Percentiles rank a stretch among this genome's conserved stretches.
These are phyloP conservation scores for Oostethus manadensis DNA, from an alignment of 2,113 vertebrate genomes.

Conservation along the genomic window DNA sequence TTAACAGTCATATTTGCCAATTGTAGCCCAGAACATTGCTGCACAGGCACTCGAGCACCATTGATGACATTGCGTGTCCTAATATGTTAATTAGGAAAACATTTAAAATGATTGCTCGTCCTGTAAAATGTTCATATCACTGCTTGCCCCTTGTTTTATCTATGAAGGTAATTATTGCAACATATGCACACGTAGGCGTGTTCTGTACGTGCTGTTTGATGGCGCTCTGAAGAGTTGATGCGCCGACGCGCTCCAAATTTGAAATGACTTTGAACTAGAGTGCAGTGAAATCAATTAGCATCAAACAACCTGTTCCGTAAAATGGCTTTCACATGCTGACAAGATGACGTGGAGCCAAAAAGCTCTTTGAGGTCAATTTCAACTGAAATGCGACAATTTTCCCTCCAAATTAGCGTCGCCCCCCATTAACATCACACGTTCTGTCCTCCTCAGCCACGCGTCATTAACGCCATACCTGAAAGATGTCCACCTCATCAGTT, in stretches of 20 bases:
- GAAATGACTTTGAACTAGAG: neutral
- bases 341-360: constrained; percentile 17
- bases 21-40: neutral
- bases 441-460: neutral
- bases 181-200: neutral
- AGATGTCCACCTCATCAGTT: constrained; percentile 20
- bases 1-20: too few species aligned
- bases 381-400: neutral
- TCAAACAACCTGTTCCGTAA: constrained; percentile 2
- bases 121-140: constrained; percentile 20
- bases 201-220: constrained; percentile 16
- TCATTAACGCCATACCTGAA: constrained; percentile 41
- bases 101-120: constrained; percentile 45
- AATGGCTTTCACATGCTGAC: constrained; percentile 3
- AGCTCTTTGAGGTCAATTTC: neutral
- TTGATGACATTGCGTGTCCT: too few species aligned
- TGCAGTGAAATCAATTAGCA: neutral
- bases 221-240: constrained; percentile 8
- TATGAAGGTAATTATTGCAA: neutral
- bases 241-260: neutral
- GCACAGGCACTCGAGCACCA: neutral
- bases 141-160: constrained; percentile 1
- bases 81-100: constrained; percentile 9
- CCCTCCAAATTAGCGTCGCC: neutral
- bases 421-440: neutral